A percentile compares a stretch with the other conserved stretches of the same genome.
Conservation (phyloP, 2,113 vertebrate species). For the Deroptyus accipitrinus region DNA sequence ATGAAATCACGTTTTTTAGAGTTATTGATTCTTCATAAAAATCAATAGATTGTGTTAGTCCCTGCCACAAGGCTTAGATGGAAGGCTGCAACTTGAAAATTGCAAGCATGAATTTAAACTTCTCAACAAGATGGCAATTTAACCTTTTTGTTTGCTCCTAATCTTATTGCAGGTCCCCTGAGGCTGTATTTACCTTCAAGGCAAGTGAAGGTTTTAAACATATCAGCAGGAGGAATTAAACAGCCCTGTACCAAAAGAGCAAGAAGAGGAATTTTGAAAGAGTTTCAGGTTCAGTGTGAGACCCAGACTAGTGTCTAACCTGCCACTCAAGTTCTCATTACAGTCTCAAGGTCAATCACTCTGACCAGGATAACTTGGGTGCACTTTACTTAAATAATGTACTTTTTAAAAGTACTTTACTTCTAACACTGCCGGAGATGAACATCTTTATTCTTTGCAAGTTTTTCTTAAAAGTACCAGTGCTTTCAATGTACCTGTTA, state of each 20-base stretch:
- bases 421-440: neutral
- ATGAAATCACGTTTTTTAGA: neutral
- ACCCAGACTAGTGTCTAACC: neutral
- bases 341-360: neutral
- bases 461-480: neutral
- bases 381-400: neutral
- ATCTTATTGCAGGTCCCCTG: neutral
- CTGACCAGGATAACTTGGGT: neutral
- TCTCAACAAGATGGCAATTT: neutral
- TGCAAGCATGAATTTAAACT: neutral
- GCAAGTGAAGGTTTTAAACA: neutral
- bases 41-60: neutral
- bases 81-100: neutral
- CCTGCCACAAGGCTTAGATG: neutral
- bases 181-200: neutral
- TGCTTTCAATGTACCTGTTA: neutral
- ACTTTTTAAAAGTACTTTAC: neutral
- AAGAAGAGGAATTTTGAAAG: neutral
- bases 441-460: neutral
- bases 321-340: conserved; percentile 2
- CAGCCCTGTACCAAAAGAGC: neutral
- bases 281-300: neutral
- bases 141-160: neutral
- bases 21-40: neutral
- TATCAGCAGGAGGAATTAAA: neutral